Conservation (phyloP, 2,888 invertebrate species). For the Patella pellucida region DNA sequence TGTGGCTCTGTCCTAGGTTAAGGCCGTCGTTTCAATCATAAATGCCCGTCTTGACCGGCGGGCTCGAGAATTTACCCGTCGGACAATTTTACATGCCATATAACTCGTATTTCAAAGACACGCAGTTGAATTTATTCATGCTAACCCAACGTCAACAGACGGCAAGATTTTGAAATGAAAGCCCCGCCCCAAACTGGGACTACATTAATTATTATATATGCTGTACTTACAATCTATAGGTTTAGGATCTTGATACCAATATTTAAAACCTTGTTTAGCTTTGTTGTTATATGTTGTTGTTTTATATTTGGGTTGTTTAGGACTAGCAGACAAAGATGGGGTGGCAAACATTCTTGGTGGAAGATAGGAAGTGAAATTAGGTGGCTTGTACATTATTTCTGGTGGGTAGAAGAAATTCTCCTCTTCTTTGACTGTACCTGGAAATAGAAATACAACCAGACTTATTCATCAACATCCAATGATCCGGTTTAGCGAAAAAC, state of each 20-base stretch:
- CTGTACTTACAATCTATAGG: slow-evolving; percentile 58
- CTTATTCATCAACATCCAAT: background rate
- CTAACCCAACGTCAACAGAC: too few species aligned
- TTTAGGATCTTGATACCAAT: slow-evolving; percentile 57
- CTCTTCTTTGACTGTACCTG: slow-evolving; percentile 54
- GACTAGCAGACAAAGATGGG: background rate
- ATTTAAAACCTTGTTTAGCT: slow-evolving; percentile 53
- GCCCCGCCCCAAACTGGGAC: too few species aligned
- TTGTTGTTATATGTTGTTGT: slow-evolving; percentile 42
- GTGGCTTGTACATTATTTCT: slow-evolving; percentile 31
- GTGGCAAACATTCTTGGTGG: slow-evolving; percentile 21
- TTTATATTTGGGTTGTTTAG: slow-evolving; percentile 24
- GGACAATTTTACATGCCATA: too few species aligned
- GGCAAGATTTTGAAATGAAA: too few species aligned
- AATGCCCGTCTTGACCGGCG: too few species aligned
- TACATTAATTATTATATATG: too few species aligned
- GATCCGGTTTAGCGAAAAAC: background rate
- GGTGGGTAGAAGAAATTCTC: slow-evolving; percentile 55
- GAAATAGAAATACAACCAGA: background rate
- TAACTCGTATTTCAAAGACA: too few species aligned
- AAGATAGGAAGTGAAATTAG: slow-evolving; percentile 27
- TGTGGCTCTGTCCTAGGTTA: too few species aligned
- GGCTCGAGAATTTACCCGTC: too few species aligned
- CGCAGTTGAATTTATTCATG: too few species aligned
- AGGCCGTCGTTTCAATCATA: too few species aligned